Percentiles rank a stretch among this genome's conserved stretches.
These are phyloP conservation scores for Aleadryas rufinucha DNA, from an alignment of 2,113 vertebrate species.

Conservation along the genomic window DNA sequence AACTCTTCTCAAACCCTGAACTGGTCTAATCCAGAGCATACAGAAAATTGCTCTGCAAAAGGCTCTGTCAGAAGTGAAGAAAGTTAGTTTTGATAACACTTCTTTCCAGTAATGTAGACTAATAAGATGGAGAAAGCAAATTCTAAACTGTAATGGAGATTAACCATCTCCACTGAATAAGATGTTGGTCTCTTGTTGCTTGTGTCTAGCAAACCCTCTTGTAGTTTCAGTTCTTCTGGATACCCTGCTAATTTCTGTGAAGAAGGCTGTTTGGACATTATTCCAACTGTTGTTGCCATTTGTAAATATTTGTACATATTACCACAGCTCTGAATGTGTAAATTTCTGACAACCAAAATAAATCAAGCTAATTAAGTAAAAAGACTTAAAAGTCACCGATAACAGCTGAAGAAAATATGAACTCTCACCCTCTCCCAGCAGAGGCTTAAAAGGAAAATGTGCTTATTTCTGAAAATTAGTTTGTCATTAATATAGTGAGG, in stretches of 20 bases:
- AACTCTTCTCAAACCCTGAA: neutral
- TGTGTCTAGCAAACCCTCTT: neutral
- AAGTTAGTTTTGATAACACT: neutral
- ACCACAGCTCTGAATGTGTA: neutral
- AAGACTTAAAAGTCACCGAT: neutral
- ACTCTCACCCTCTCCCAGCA: neutral
- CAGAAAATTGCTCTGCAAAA: neutral
- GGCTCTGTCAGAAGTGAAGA: neutral
- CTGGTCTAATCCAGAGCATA: neutral
- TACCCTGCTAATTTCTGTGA: neutral
- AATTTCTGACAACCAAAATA: neutral
- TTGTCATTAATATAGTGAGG: neutral
- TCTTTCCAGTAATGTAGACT: neutral
- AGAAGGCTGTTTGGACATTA: neutral
- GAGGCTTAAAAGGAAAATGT: neutral
- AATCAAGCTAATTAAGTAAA: neutral
- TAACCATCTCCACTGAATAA: neutral
- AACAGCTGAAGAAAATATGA: neutral
- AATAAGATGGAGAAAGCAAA: neutral
- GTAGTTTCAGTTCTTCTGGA: neutral
- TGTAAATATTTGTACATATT: constrained; percentile 10
- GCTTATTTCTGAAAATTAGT: neutral
- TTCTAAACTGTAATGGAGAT: neutral
- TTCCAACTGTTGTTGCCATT: neutral
- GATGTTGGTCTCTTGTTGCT: neutral